Evolutionary conservation across 2,797 vertebrate genomes (phyloP).

Genomic region (Spinus pinus): DNA sequence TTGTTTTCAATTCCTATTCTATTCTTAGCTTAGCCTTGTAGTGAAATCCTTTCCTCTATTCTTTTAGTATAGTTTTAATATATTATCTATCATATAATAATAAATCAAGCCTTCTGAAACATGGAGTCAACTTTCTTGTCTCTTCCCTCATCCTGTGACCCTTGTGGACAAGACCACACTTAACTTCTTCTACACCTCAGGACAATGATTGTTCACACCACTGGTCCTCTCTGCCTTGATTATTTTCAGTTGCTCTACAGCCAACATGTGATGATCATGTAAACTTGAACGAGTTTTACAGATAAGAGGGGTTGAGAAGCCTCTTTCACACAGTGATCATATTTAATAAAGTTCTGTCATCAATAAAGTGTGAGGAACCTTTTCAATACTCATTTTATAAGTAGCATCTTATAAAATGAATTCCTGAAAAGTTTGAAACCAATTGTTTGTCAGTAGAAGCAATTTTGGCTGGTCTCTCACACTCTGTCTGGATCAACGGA

Average conservation of each 20-base stretch:
- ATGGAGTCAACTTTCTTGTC: too few species aligned
- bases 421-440: not conserved
- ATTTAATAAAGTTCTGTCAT: not conserved
- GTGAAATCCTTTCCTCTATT: too few species aligned
- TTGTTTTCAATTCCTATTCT: too few species aligned
- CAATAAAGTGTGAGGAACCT: not conserved
- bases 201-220: not conserved
- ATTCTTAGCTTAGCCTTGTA: too few species aligned
- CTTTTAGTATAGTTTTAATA: too few species aligned
- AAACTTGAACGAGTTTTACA: not conserved
- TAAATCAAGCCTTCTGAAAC: too few species aligned
- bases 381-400: not conserved
- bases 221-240: not conserved
- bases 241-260: not conserved
- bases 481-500: not conserved
- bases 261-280: not conserved
- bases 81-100: too few species aligned
- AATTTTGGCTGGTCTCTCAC: not conserved
- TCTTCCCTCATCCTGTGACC: too few species aligned
- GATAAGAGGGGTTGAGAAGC: not conserved
- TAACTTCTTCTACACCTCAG: not conserved
- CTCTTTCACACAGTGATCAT: not conserved
- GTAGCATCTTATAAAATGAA: not conserved
- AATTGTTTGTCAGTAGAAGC: not conserved
- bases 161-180: too few species aligned